Evolutionary conservation across 2,797 vertebrate genomes (phyloP).

Genomic region (Lagodon rhomboides): DNA sequence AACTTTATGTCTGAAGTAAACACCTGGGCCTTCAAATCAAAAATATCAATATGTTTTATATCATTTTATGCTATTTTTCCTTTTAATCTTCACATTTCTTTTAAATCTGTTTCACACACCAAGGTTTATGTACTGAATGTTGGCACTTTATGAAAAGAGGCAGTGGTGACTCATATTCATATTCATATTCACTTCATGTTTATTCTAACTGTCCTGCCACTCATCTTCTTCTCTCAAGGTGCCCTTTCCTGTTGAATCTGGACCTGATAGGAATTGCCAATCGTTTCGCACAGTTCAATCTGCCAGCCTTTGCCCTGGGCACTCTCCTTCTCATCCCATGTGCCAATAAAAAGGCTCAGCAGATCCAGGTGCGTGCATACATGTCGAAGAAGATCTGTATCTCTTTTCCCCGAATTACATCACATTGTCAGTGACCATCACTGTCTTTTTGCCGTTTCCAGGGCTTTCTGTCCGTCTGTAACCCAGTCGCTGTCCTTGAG

Average conservation of each 20-base stretch:
- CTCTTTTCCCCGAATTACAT: not conserved
- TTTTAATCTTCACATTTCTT: too few relatives aligned
- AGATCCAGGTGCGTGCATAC: constrained; percentile 88
- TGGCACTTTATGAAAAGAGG: not conserved
- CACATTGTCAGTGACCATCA: not conserved
- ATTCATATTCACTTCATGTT: not conserved
- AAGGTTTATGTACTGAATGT: not conserved
- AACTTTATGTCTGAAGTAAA: not conserved
- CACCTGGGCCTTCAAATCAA: not conserved
- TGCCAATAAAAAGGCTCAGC: constrained; percentile 87
- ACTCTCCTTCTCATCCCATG: constrained; percentile 92
- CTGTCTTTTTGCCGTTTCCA: constrained; percentile 59
- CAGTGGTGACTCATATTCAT: too few relatives aligned
- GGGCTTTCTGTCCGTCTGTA: constrained; percentile 89
- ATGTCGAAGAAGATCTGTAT: not conserved
- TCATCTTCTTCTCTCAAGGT: constrained; percentile 81
- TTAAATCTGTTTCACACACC: not conserved
- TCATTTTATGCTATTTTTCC: not conserved
- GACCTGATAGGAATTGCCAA: constrained; percentile 93
- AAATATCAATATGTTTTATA: not conserved
- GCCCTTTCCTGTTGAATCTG: constrained; percentile 92
- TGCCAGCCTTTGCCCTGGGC: constrained; percentile 91
- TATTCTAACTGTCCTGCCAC: not conserved
- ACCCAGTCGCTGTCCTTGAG: constrained; percentile 86
- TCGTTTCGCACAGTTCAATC: constrained; percentile 91